phyloP scores from a whole-genome alignment of 2,797 vertebrate genomes.

The Tachyglossus aculeatus region DNA sequence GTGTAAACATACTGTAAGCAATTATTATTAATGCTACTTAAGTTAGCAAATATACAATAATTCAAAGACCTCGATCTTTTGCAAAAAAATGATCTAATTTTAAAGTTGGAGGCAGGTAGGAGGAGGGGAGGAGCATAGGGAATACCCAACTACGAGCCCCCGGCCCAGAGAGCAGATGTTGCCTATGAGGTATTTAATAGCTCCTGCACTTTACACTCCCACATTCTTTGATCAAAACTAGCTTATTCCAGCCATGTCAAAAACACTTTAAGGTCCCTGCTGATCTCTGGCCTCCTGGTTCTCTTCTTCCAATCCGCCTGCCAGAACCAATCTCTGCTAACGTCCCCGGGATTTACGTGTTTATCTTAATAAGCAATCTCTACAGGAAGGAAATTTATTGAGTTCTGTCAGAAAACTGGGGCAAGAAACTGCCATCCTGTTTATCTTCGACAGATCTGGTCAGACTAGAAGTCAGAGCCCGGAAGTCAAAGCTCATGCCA shows the following conservation, averaged over 20 bases:
- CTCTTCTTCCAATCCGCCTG: background rate
- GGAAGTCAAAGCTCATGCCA: no score
- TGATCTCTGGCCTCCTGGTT: background rate
- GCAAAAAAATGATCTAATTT: no score
- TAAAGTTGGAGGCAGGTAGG: no score
- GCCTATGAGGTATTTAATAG: background rate
- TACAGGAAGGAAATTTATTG: background rate
- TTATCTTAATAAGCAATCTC: background rate
- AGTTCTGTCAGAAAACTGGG: background rate
- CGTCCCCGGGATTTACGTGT: background rate
- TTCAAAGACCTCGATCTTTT: no score
- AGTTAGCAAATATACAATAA: no score
- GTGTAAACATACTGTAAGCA: no score
- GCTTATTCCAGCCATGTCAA: background rate
- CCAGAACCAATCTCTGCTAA: background rate
- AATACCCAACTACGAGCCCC: no score
- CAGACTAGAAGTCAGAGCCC: conserved; percentile 4
- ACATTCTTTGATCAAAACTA: background rate
- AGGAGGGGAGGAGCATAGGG: no score
- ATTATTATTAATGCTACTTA: no score
- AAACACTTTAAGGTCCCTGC: background rate
- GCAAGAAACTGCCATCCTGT: background rate
- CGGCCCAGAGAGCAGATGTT: no score
- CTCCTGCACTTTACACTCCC: background rate
- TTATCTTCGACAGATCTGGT: background rate